A percentile compares a stretch with the other conserved stretches of the same genome.
Evolutionary conservation across 2,113 vertebrate species (phyloP).

Genomic region (Ivindomyrus marchei): DNA sequence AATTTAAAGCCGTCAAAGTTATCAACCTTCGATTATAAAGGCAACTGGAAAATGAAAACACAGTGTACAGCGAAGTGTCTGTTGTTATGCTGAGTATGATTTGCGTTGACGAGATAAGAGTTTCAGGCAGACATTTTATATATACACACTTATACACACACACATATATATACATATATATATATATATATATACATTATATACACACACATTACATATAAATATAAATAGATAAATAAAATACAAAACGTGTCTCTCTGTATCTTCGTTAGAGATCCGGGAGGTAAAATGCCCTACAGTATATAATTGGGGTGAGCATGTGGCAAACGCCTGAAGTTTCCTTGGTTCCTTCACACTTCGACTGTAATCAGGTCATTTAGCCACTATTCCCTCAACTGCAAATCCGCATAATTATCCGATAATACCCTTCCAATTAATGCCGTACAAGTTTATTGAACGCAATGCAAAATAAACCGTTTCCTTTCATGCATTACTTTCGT

Average conservation of each 20-base stretch:
- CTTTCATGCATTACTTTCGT: neutral
- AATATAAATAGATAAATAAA: no score
- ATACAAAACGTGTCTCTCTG: neutral
- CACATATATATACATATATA: no score
- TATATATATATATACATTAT: no score
- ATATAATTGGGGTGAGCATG: neutral
- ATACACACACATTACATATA: no score
- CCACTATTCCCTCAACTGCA: neutral
- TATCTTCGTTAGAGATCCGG: neutral
- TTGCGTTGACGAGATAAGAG: neutral
- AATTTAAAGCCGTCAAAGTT: neutral
- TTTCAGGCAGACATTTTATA: neutral
- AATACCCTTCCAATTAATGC: neutral
- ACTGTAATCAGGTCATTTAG: neutral
- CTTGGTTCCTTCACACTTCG: neutral
- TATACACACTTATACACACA: no score
- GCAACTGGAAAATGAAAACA: neutral
- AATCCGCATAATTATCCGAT: conserved; percentile 1
- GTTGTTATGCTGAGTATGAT: neutral
- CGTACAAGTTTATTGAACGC: neutral
- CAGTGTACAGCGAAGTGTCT: neutral
- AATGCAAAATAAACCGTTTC: neutral
- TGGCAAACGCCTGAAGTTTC: neutral
- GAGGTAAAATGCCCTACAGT: neutral
- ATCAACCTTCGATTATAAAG: neutral